A percentile compares a stretch with the other conserved stretches of the same genome.
Evolutionary conservation across 2,888 invertebrate genomes (phyloP).

Genomic region (Eucera pruinosa): DNA sequence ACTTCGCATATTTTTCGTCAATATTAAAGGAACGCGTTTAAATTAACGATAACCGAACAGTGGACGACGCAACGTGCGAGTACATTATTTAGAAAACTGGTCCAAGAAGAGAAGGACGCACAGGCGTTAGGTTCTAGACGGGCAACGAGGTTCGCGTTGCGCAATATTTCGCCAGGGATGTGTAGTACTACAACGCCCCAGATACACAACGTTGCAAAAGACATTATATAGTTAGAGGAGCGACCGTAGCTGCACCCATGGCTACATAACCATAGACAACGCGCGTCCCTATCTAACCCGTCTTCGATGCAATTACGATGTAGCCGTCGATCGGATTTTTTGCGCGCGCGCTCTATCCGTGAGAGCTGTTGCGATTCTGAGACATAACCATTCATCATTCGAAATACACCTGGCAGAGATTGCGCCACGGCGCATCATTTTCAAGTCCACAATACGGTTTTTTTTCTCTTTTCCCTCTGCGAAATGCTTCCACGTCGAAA

Average conservation of each 20-base stretch:
- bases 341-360: slow-evolving; percentile 59
- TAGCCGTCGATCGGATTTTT: slow-evolving; percentile 62
- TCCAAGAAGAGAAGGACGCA: too few species aligned
- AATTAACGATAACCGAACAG: too few species aligned
- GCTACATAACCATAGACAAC: slow-evolving; percentile 49
- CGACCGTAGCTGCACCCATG: slow-evolving; percentile 56
- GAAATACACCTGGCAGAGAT: slow-evolving; percentile 54
- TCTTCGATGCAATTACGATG: slow-evolving; percentile 67
- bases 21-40: too few species aligned
- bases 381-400: slow-evolving; percentile 64
- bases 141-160: neutral
- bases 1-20: too few species aligned
- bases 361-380: slow-evolving; percentile 60
- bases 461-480: too few species aligned
- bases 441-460: neutral
- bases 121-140: too few species aligned
- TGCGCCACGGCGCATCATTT: slow-evolving; percentile 39
- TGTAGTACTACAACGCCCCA: neutral
- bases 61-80: too few species aligned
- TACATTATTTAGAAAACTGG: too few species aligned
- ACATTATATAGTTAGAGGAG: slow-evolving; percentile 17
- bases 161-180: neutral
- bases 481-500: too few species aligned
- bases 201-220: slow-evolving; percentile 54
- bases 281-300: too few species aligned